Percentiles rank a stretch among this genome's conserved stretches.
Evolutionary conservation across 2,797 vertebrate genomes (phyloP).

Genomic region (Okamejei kenojei): DNA sequence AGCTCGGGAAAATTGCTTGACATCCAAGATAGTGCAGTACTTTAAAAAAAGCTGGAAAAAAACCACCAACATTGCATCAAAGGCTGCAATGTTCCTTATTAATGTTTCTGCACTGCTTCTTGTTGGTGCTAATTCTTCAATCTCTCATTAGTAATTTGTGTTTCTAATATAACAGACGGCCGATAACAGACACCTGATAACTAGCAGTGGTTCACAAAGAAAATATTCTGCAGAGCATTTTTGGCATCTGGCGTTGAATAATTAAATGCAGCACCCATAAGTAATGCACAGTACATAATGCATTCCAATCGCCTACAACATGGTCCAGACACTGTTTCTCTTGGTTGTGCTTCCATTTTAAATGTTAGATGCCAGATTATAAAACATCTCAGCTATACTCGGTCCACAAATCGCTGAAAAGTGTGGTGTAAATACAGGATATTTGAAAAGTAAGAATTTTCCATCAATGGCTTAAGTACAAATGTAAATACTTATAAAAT

Average conservation of each 20-base stretch:
- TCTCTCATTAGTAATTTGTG: slow-evolving; percentile 7
- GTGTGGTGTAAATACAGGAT: background rate
- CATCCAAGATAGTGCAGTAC: background rate
- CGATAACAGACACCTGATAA: slow-evolving; percentile 14
- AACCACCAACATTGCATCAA: background rate
- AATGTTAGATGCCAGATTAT: background rate
- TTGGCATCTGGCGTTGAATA: slow-evolving; percentile 35
- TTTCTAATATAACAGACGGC: background rate
- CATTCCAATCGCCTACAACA: slow-evolving; percentile 7
- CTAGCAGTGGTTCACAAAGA: slow-evolving; percentile 9
- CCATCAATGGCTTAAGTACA: background rate
- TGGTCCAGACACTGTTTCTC: background rate
- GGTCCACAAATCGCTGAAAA: background rate
- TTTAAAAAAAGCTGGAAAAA: background rate
- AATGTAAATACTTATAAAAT: slow-evolving; percentile 4
- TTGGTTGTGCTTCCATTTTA: slow-evolving; percentile 4
- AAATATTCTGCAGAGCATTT: slow-evolving; percentile 9
- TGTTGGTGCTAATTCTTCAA: slow-evolving; percentile 1
- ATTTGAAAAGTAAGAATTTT: slow-evolving; percentile 1
- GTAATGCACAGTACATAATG: slow-evolving; percentile 16
- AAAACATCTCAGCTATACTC: background rate
- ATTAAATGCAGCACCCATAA: slow-evolving; percentile 34
- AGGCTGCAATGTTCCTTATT: background rate
- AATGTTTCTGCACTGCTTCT: background rate
- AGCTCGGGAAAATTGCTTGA: background rate